Evolutionary conservation across 2,113 vertebrate genomes (phyloP).

Genomic region (Semnornis frantzii): DNA sequence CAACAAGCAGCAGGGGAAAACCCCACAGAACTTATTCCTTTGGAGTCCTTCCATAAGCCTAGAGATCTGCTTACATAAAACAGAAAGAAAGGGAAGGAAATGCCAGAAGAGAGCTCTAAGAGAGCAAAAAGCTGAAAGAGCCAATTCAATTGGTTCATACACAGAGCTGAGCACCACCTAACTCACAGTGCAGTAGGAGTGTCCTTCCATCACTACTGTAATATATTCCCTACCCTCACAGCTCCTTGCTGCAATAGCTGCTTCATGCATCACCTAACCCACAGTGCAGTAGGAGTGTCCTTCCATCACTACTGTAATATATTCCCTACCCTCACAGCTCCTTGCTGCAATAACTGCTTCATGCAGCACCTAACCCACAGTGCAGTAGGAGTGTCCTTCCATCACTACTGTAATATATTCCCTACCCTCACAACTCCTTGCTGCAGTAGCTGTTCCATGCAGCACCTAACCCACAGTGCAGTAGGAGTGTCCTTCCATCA

Average conservation of each 20-base stretch:
- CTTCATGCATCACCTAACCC: not conserved
- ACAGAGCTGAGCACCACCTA: not conserved
- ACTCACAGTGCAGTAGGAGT: rapidly evolving
- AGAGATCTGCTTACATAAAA: not conserved
- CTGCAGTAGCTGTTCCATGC: not conserved
- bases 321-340: not conserved
- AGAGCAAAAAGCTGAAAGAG: not conserved
- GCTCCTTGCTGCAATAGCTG: not conserved
- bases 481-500: not conserved
- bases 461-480: not conserved
- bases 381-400: not conserved
- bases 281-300: not conserved
- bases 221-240: not conserved
- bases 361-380: not conserved
- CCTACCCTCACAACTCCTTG: not conserved
- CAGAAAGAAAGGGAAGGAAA: not conserved
- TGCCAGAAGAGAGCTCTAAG: not conserved
- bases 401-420: not conserved
- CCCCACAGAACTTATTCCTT: not conserved
- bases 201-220: not conserved
- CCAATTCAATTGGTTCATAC: not conserved
- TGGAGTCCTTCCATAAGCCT: rapidly evolving
- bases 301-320: not conserved
- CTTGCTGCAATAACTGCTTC: not conserved
- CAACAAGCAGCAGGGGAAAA: not conserved